Evolutionary conservation across 2,797 vertebrate species (phyloP).

Genomic region (Picus viridis): DNA sequence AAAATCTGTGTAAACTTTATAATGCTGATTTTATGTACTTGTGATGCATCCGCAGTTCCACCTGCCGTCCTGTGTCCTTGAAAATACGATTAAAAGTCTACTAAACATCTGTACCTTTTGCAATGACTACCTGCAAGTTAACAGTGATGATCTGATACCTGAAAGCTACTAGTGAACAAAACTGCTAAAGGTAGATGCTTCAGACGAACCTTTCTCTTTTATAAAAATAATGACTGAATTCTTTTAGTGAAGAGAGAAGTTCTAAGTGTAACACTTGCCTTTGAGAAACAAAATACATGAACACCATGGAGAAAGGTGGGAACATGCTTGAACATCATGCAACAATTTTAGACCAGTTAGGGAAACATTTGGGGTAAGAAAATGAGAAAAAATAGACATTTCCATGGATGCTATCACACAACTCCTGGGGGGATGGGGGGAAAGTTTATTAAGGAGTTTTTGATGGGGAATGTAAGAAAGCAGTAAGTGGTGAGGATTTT

Average conservation of each 20-base stretch:
- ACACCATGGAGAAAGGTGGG: neutral
- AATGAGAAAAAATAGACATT: neutral
- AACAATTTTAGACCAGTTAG: neutral
- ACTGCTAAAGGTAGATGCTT: neutral
- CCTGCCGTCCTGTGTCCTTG: neutral
- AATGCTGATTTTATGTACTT: neutral
- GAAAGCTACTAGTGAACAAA: neutral
- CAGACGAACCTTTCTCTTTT: neutral
- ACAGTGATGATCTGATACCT: neutral
- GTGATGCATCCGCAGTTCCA: neutral
- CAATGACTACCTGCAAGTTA: neutral
- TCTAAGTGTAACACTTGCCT: neutral
- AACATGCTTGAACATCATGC: accelerated
- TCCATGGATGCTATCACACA: too few species aligned
- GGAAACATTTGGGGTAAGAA: neutral
- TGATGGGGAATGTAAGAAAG: neutral
- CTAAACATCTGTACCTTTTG: neutral
- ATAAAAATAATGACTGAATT: neutral
- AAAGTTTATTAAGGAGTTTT: neutral
- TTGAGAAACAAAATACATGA: neutral
- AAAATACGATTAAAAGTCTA: neutral
- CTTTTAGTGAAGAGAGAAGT: neutral
- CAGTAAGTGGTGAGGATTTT: neutral
- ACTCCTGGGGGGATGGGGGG: neutral
- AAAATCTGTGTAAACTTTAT: neutral